Evolutionary conservation across 2,113 vertebrate species (phyloP).

Genomic region (Dermatemys mawii): DNA sequence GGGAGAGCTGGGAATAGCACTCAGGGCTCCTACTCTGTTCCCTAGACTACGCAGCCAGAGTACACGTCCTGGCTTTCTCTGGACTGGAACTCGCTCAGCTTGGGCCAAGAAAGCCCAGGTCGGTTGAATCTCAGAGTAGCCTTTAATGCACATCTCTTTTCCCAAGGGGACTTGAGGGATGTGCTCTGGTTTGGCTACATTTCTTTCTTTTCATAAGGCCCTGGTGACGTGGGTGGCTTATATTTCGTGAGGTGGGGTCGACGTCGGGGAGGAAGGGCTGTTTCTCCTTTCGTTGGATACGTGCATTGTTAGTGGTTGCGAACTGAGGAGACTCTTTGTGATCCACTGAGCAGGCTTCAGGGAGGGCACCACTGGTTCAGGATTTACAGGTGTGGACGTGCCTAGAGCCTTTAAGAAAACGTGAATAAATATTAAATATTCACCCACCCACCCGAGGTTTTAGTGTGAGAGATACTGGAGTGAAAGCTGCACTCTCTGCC

Average conservation of each 20-base stretch:
- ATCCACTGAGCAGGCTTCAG: not conserved
- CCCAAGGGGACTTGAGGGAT: not conserved
- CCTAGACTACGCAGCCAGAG: not conserved
- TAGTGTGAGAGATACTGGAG: not conserved
- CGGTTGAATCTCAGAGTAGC: not conserved
- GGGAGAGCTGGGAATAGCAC: not conserved
- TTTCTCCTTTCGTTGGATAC: not conserved
- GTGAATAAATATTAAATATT: not conserved
- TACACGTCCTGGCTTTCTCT: not conserved
- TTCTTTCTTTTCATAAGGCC: not conserved
- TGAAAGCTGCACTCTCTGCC: not conserved
- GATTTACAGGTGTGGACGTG: not conserved
- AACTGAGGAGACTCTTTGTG: not conserved
- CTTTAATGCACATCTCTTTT: not conserved
- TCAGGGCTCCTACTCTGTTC: not conserved
- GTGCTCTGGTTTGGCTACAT: not conserved
- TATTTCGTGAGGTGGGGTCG: not conserved
- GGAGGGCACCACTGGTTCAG: not conserved
- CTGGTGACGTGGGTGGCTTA: not conserved
- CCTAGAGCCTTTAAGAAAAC: not conserved
- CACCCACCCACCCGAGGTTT: not conserved
- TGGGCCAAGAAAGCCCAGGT: not conserved
- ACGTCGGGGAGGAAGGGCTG: not conserved
- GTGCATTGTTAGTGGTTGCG: not conserved
- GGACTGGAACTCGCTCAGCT: not conserved